phyloP scores from a whole-genome alignment of 2,888 invertebrate species.

The Coenonympha glycerion region DNA sequence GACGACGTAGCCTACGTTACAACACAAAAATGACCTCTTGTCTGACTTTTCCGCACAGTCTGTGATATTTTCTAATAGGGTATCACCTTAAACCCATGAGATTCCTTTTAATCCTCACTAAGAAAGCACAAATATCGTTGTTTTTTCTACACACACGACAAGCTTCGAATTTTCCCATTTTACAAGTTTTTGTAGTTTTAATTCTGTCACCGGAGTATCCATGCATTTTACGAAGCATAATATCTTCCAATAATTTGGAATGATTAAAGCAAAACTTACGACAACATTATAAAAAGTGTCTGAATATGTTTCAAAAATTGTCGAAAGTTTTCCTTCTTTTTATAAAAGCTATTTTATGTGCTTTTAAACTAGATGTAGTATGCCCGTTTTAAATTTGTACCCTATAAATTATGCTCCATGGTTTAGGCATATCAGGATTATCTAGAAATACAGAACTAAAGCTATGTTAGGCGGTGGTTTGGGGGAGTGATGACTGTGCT shows the following conservation, averaged over 20 bases:
- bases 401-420: not conserved
- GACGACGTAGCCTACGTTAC: no score
- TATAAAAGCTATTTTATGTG: slow-evolving; percentile 7
- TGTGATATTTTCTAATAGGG: slow-evolving; percentile 33
- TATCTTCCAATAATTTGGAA: slow-evolving; percentile 8
- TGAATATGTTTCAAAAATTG: not conserved
- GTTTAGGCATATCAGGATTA: slow-evolving; percentile 5
- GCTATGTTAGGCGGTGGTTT: slow-evolving; percentile 60
- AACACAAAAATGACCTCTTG: no score
- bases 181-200: slow-evolving; percentile 39
- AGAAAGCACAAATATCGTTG: slow-evolving; percentile 53
- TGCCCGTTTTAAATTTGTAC: not conserved
- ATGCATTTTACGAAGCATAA: slow-evolving; percentile 52
- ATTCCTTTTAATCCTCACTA: slow-evolving; percentile 32
- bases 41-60: not conserved
- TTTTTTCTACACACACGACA: slow-evolving; percentile 69
- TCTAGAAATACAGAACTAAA: slow-evolving; percentile 34
- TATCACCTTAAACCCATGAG: slow-evolving; percentile 54
- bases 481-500: slow-evolving; percentile 59
- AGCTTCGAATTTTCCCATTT: slow-evolving; percentile 50
- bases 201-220: slow-evolving; percentile 60
- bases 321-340: slow-evolving; percentile 3
- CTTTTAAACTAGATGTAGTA: slow-evolving; percentile 9
- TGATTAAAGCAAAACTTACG: slow-evolving; percentile 8
- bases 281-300: not conserved